Evolutionary conservation across 2,888 invertebrate genomes (phyloP).

Genomic region (Apotomis betuletana): DNA sequence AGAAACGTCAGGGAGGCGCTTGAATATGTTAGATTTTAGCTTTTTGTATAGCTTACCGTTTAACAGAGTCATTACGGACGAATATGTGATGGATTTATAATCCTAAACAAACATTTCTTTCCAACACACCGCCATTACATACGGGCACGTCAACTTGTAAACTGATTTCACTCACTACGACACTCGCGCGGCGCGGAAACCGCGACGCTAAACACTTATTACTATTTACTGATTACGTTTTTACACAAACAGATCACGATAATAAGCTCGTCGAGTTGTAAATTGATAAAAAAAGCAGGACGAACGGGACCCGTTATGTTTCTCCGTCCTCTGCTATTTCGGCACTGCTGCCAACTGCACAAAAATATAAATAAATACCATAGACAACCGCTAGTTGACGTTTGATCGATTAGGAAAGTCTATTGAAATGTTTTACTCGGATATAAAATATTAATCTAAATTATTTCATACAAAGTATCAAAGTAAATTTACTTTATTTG

Average conservation of each 20-base stretch:
- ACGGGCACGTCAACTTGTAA: constrained; percentile 62
- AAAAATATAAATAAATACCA: constrained; percentile 69
- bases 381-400: constrained; percentile 44
- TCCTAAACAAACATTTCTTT: constrained; percentile 68
- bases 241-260: constrained; percentile 67
- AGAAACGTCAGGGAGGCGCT: not conserved
- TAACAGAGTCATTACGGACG: constrained; percentile 63
- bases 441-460: no score
- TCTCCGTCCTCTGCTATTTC: constrained; percentile 59
- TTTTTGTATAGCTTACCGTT: constrained; percentile 58
- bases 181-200: constrained; percentile 45
- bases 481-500: no score
- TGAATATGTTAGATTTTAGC: not conserved
- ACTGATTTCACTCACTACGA: constrained; percentile 57
- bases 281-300: constrained; percentile 58
- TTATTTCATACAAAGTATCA: no score
- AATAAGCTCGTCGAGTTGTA: constrained; percentile 65
- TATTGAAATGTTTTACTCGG: constrained; percentile 3
- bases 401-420: constrained; percentile 35
- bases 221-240: constrained; percentile 53
- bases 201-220: constrained; percentile 51
- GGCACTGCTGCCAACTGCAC: constrained; percentile 64
- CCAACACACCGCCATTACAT: constrained; percentile 70
- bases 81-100: constrained; percentile 53
- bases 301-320: constrained; percentile 61